These are phyloP conservation scores for Oryctes rhinoceros DNA, from an alignment of 1,140 invertebrate genomes.

Conservation along the genomic window DNA sequence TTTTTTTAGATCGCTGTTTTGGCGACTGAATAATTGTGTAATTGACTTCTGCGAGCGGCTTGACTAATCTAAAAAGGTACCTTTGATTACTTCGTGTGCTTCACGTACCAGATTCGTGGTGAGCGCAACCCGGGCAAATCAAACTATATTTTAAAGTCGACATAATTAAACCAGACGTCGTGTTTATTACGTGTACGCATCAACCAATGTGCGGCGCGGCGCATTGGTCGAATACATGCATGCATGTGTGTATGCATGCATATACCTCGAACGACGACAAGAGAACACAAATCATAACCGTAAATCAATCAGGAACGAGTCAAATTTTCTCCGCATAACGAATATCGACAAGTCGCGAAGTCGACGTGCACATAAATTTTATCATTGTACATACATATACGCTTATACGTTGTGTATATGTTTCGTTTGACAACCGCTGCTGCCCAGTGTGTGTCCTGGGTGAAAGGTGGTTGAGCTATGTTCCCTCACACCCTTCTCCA, in stretches of 20 bases:
- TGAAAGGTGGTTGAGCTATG: slow-evolving; percentile 41
- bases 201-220: background rate
- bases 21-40: too few species aligned
- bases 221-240: background rate
- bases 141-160: slow-evolving; percentile 9
- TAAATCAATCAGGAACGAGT: slow-evolving; percentile 36
- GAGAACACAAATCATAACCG: slow-evolving; percentile 27
- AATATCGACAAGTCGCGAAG: slow-evolving; percentile 40
- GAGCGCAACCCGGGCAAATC: background rate
- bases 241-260: background rate
- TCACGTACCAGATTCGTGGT: background rate
- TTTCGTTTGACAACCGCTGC: slow-evolving; percentile 45
- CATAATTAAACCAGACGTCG: slow-evolving; percentile 12
- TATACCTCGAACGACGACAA: background rate
- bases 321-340: slow-evolving; percentile 40
- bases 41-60: too few species aligned
- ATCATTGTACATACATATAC: slow-evolving; percentile 19
- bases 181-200: slow-evolving; percentile 6
- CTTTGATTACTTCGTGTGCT: background rate
- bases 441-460: slow-evolving; percentile 21
- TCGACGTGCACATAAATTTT: slow-evolving; percentile 39
- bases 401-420: background rate
- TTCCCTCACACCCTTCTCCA: slow-evolving; percentile 11
- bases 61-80: too few species aligned
- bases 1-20: too few species aligned